Percentiles rank a stretch among this genome's conserved stretches.
Evolutionary conservation across 2,888 invertebrate genomes (phyloP).

Genomic region (Pseudoips prasinana): DNA sequence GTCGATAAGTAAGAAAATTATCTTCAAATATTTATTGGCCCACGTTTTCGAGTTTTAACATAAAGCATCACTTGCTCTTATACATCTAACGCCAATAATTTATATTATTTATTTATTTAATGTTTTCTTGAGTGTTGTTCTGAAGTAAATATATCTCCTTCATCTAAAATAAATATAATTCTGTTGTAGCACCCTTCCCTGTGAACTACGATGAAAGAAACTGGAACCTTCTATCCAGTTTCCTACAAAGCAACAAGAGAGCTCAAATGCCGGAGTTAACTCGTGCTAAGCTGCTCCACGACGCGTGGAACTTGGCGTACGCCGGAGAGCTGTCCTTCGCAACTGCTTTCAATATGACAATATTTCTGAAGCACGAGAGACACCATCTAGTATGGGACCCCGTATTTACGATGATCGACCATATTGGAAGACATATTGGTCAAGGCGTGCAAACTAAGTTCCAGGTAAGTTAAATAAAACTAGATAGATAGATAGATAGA

Average conservation of each 20-base stretch:
- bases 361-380: conserved; percentile 87
- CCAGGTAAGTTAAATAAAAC: conserved; percentile 80
- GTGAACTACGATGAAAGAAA: conserved; percentile 91
- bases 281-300: conserved; percentile 88
- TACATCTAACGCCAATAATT: no score
- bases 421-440: conserved; percentile 87
- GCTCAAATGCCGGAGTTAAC: conserved; percentile 86
- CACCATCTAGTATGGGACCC: conserved; percentile 92
- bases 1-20: no score
- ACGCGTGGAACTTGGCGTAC: conserved; percentile 90
- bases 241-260: conserved; percentile 80
- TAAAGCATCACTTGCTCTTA: no score
- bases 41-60: no score
- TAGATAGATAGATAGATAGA: no score
- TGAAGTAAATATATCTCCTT: no score
- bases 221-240: conserved; percentile 88
- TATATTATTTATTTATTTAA: no score
- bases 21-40: no score
- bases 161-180: no score
- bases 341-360: conserved; percentile 89
- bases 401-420: conserved; percentile 91
- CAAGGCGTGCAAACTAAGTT: conserved; percentile 85
- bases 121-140: no score
- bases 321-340: conserved; percentile 89
- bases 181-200: conserved; percentile 88